Evolutionary conservation across 2,888 invertebrate genomes (phyloP).

Genomic region (Rhingia campestris): DNA sequence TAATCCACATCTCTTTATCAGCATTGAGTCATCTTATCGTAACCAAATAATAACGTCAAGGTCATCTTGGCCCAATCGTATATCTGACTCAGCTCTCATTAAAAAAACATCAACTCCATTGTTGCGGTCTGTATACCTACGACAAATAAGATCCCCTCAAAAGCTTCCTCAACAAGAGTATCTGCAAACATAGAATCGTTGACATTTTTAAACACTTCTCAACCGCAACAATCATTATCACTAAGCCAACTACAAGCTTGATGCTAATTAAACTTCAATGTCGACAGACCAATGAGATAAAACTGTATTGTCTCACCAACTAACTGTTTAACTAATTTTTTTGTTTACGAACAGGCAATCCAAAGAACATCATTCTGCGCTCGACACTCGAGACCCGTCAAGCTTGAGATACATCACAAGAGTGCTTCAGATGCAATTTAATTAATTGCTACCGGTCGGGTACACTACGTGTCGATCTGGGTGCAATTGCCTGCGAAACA

Average conservation of each 20-base stretch:
- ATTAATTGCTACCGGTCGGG: constrained; percentile 32
- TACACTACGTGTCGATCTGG: not conserved
- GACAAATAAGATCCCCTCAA: too few species aligned
- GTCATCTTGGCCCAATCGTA: too few species aligned
- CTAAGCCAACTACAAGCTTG: not conserved
- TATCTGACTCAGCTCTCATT: too few species aligned
- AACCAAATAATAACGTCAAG: too few species aligned
- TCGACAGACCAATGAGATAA: not conserved
- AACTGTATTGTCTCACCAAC: not conserved
- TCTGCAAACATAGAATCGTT: too few species aligned
- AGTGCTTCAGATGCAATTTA: constrained; percentile 52
- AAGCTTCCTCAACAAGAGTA: too few species aligned
- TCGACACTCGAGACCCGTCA: constrained; percentile 9
- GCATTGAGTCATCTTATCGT: too few species aligned
- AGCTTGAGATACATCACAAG: constrained; percentile 1
- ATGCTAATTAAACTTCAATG: not conserved
- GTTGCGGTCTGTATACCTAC: too few species aligned
- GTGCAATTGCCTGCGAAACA: constrained; percentile 38
- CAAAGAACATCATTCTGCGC: constrained; percentile 13
- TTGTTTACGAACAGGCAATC: not conserved
- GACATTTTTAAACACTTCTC: not conserved
- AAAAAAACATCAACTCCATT: too few species aligned
- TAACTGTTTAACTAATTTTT: not conserved
- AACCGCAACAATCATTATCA: constrained; percentile 5
- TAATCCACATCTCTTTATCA: too few species aligned